Conservation (phyloP, 2,888 invertebrate genomes). For the Diaphora mendica region DNA sequence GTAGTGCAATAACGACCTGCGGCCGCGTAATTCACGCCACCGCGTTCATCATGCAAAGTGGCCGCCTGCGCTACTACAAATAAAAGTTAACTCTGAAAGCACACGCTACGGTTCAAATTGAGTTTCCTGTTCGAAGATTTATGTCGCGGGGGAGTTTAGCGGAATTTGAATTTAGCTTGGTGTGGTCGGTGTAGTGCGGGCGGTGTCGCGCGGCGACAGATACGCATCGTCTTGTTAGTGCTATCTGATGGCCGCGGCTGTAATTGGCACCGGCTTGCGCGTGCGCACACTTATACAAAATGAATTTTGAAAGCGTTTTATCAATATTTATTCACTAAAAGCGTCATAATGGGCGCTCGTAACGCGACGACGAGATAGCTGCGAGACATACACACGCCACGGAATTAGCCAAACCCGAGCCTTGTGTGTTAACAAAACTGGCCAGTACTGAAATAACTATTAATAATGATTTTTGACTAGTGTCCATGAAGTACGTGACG, state of each 20-base stretch:
- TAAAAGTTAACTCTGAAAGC: slow-evolving; percentile 38
- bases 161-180: slow-evolving; percentile 76
- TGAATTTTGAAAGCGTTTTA: slow-evolving; percentile 63
- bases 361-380: slow-evolving; percentile 15
- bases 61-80: slow-evolving; percentile 34
- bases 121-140: slow-evolving; percentile 53
- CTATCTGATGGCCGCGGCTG: slow-evolving; percentile 82
- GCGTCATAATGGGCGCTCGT: slow-evolving; percentile 46
- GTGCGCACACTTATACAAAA: slow-evolving; percentile 61
- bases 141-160: slow-evolving; percentile 71
- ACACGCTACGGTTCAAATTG: slow-evolving; percentile 32
- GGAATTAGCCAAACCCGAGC: not conserved
- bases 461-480: not conserved
- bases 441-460: not conserved
- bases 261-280: slow-evolving; percentile 81
- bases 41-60: slow-evolving; percentile 83
- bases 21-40: slow-evolving; percentile 84
- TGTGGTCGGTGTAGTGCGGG: slow-evolving; percentile 48
- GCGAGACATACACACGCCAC: not conserved
- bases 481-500: not conserved
- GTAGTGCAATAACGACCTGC: slow-evolving; percentile 72
- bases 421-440: not conserved
- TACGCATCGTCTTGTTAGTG: slow-evolving; percentile 85
- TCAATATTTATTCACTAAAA: slow-evolving; percentile 54
- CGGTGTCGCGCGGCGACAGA: slow-evolving; percentile 59